Percentiles rank a stretch among this genome's conserved stretches.
Evolutionary conservation across 2,113 vertebrate genomes (phyloP).

Genomic region (Pipa parva): DNA sequence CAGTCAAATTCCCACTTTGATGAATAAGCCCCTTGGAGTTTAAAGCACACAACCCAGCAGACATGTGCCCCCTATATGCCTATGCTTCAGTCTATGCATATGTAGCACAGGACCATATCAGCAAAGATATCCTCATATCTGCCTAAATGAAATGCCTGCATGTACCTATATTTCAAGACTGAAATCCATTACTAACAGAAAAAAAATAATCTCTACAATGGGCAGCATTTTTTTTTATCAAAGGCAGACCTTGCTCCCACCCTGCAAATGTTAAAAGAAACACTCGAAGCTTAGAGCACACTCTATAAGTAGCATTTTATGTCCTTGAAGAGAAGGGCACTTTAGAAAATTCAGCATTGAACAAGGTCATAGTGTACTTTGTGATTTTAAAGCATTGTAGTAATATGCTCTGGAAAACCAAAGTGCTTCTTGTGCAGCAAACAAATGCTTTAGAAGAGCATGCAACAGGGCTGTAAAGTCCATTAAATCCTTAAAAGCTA

Average conservation of each 20-base stretch:
- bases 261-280: neutral
- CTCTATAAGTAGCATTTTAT: conserved; percentile 16
- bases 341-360: conserved; percentile 5
- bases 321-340: conserved; percentile 21
- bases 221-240: neutral
- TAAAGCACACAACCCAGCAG: no score
- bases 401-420: neutral
- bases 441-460: neutral
- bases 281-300: neutral
- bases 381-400: neutral
- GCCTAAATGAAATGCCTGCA: no score
- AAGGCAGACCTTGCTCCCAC: neutral
- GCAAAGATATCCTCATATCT: no score
- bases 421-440: neutral
- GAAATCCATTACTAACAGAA: no score
- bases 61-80: no score
- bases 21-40: no score
- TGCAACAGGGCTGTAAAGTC: neutral
- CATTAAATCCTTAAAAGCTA: neutral
- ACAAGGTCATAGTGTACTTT: neutral
- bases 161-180: no score
- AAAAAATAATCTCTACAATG: neutral
- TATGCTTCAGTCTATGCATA: no score
- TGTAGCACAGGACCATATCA: no score
- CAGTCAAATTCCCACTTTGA: no score